Conservation (phyloP, 2,113 vertebrate genomes). For the Eolophus roseicapilla region DNA sequence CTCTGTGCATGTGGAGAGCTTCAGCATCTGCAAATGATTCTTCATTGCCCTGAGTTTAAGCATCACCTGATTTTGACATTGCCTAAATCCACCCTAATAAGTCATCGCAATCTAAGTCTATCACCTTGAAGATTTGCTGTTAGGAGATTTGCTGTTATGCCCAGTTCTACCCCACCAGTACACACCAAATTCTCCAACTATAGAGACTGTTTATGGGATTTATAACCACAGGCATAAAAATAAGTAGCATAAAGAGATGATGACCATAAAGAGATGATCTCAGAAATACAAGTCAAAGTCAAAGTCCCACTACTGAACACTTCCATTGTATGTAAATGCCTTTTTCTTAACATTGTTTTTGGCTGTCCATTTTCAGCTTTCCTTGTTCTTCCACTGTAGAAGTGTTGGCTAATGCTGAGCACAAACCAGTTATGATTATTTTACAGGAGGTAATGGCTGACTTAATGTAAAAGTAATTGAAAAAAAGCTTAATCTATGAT, state of each 20-base stretch:
- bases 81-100: background rate
- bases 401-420: background rate
- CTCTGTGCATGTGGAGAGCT: background rate
- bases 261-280: background rate
- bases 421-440: background rate
- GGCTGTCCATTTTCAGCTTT: background rate
- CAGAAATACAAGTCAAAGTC: background rate
- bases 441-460: background rate
- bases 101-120: background rate
- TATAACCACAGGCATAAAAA: background rate
- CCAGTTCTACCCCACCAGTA: background rate
- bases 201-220: background rate
- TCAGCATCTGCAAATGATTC: background rate
- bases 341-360: background rate
- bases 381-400: background rate
- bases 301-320: background rate
- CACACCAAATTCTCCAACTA: background rate
- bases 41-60: background rate
- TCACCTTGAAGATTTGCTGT: background rate
- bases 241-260: too few species aligned
- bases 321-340: background rate
- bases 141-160: background rate
- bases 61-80: background rate
- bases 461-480: background rate
- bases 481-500: background rate